Evolutionary conservation across 2,888 invertebrate genomes (phyloP).

Genomic region (Margaritifera margaritifera): DNA sequence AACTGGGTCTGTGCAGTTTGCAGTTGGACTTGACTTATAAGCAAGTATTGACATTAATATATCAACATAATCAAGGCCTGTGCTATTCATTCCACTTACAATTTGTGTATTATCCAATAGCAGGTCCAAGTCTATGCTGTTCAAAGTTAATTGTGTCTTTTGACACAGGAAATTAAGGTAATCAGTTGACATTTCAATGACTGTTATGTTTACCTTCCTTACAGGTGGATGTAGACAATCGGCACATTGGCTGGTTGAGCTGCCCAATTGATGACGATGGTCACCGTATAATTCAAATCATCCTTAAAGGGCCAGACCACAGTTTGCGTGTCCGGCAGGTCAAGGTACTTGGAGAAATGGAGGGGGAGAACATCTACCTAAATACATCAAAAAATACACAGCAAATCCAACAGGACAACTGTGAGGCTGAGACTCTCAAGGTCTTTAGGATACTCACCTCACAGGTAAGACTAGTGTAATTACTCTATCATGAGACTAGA

Average conservation of each 20-base stretch:
- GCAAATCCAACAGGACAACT: slow-evolving; percentile 87
- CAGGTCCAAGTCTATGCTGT: too few relatives aligned
- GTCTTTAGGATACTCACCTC: slow-evolving; percentile 94
- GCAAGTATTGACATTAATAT: too few relatives aligned
- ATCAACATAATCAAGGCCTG: too few relatives aligned
- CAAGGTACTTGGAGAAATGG: slow-evolving; percentile 75
- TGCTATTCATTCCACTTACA: too few relatives aligned
- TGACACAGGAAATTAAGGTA: too few relatives aligned
- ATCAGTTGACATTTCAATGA: too few relatives aligned
- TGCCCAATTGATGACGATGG: slow-evolving; percentile 81
- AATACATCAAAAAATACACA: slow-evolving; percentile 70
- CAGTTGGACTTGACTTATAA: too few relatives aligned
- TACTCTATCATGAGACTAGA: not conserved
- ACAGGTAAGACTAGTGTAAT: slow-evolving; percentile 77
- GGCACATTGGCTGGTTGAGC: slow-evolving; percentile 92
- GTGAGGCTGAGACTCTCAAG: slow-evolving; percentile 91
- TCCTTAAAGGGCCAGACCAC: slow-evolving; percentile 92
- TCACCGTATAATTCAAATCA: slow-evolving; percentile 79
- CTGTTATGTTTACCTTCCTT: too few relatives aligned
- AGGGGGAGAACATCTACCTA: slow-evolving; percentile 74
- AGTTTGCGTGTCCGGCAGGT: slow-evolving; percentile 90
- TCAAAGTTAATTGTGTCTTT: too few relatives aligned
- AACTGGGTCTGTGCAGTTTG: too few relatives aligned
- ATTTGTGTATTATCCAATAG: too few relatives aligned
- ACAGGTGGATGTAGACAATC: slow-evolving; percentile 87